A percentile compares a stretch with the other conserved stretches of the same genome.
phyloP scores from a whole-genome alignment of 2,797 vertebrate genomes.

The Micromesistius poutassou region DNA sequence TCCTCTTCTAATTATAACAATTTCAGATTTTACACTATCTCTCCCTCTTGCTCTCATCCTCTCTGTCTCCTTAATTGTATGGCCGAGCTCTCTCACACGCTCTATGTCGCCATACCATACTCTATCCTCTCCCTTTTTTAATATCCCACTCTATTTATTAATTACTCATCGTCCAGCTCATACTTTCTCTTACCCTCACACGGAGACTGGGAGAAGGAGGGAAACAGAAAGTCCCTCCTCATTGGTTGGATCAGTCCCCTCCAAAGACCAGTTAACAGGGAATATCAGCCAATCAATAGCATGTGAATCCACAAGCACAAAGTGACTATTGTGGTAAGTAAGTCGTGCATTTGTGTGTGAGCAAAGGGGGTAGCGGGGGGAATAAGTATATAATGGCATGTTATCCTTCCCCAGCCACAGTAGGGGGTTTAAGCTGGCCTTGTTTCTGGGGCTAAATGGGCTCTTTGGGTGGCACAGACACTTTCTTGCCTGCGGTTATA shows the following conservation, averaged over 20 bases:
- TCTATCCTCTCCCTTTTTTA: no score
- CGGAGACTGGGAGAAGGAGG: neutral
- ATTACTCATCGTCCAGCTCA: no score
- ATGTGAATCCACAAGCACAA: conserved; percentile 45
- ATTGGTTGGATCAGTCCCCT: conserved; percentile 20
- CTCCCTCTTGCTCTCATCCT: no score
- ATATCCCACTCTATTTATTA: no score
- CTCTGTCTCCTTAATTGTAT: no score
- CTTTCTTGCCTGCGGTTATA: conserved; percentile 33
- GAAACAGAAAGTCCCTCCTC: conserved; percentile 25
- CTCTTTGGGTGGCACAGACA: conserved; percentile 1
- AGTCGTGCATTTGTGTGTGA: no score
- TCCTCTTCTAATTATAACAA: neutral
- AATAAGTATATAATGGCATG: conserved; percentile 63
- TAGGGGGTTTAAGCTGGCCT: conserved; percentile 1
- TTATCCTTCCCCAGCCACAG: conserved; percentile 39
- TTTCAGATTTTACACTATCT: no score
- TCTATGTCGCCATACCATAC: no score
- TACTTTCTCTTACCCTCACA: no score
- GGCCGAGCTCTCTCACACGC: no score
- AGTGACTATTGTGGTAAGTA: conserved; percentile 41
- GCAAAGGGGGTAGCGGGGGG: no score
- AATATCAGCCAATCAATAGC: conserved; percentile 45
- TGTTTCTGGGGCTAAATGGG: neutral
- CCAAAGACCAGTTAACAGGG: conserved; percentile 31